Conservation (phyloP, 2,113 vertebrate species). For the Laterallus jamaicensis region DNA sequence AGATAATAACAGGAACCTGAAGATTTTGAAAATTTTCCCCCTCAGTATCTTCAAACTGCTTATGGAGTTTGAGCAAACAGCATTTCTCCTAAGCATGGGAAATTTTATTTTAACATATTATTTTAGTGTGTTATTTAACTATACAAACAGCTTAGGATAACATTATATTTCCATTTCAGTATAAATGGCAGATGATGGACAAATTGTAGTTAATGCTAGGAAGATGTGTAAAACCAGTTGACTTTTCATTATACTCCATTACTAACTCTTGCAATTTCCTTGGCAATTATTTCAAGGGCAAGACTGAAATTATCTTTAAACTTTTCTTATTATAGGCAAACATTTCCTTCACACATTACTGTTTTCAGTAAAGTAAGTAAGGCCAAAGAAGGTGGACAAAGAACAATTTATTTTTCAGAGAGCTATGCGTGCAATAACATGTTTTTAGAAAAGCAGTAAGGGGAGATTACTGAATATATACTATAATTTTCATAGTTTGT, state of each 20-base stretch:
- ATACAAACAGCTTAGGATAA: neutral
- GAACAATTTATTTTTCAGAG: neutral
- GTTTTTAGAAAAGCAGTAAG: neutral
- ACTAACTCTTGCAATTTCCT: neutral
- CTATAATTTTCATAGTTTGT: neutral
- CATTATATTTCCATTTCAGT: constrained; percentile 4
- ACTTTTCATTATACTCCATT: neutral
- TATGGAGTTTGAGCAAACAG: neutral
- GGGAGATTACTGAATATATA: neutral
- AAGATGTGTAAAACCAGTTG: neutral
- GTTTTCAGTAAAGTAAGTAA: constrained; percentile 1
- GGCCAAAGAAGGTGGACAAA: neutral
- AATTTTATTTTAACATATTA: neutral
- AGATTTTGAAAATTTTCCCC: neutral
- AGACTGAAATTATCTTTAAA: constrained; percentile 6
- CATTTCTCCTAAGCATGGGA: neutral
- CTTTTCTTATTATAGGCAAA: constrained; percentile 3
- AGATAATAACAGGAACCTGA: neutral
- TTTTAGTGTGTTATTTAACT: neutral
- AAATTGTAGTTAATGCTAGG: neutral
- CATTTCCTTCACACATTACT: neutral
- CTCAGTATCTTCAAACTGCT: neutral
- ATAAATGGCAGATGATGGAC: constrained; percentile 21
- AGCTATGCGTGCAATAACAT: neutral
- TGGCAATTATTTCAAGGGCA: neutral